Evolutionary conservation across 2,888 invertebrate genomes (phyloP), one percentile per base, ranked within the genome.

Genomic region (Lasioglossum pauxillum): DNA sequence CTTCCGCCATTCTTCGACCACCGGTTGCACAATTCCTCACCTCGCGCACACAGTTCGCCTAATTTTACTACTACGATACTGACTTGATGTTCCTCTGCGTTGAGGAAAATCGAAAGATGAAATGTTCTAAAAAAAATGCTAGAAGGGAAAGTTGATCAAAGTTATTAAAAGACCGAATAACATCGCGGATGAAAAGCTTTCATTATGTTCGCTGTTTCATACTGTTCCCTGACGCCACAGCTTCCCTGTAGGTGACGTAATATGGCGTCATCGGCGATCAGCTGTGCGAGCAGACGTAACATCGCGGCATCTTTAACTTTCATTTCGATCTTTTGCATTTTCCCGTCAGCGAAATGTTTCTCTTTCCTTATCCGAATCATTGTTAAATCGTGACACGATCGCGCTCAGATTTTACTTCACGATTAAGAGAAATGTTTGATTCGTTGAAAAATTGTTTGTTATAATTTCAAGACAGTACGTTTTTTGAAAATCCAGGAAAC

Each of bases 21-120:
- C 38, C n/a, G 38, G 46, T 64, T 49, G 57, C 77, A 76, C 81
- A 72, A 46, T 77, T 81, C 27, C 19, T 72, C 14, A 64, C 46
- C 35, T 46, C 64, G 23, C 31, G 14, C 44, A 46, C 64, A 16
- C 31, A 19, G n/a, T 78, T 49, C 38, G 14, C 27, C 49, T n/a
- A 53, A 53, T 53, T 53, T 8, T 53, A 53, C 53, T 23, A 19
- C 19, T 19, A 10, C n/a, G 1, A 27, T 27, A 60, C 4, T 1
- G 14, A 27, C 5, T 27, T 1, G 27, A 5, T 27, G 12, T 57
- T 57, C n/a, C 10, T 57, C 10, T 0, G n/a, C 12, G 57, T 60
- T 27, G 0, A 4, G n/a, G 12, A 60, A 27, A 60, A 27, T 27
- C 27, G 27, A 14, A 60, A 60, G 5, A 12, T 12, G 5, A 12